phyloP scores from a whole-genome alignment of 2,888 invertebrate genomes.

The Sesamia inferens region DNA sequence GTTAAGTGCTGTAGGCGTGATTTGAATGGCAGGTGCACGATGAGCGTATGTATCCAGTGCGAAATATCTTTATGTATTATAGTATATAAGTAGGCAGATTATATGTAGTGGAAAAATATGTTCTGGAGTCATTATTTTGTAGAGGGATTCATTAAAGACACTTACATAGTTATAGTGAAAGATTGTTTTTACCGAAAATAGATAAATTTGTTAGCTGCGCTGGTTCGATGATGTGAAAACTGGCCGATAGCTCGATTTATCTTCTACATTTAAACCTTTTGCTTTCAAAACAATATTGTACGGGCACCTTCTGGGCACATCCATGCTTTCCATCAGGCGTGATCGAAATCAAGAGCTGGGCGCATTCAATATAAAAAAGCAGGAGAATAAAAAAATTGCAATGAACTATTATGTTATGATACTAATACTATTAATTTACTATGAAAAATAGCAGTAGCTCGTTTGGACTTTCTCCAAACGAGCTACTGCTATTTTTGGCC shows the following conservation, averaged over 20 bases:
- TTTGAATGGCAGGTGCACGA: conserved; percentile 84
- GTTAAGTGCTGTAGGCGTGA: conserved; percentile 79
- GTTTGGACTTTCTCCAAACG: too few relatives aligned
- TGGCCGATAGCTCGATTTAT: not conserved
- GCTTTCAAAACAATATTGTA: too few relatives aligned
- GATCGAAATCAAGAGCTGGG: too few relatives aligned
- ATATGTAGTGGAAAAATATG: conserved; percentile 16
- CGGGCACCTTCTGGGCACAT: too few relatives aligned
- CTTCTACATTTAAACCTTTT: too few relatives aligned
- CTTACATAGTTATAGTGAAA: too few relatives aligned
- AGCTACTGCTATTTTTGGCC: too few relatives aligned
- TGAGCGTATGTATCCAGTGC: conserved; percentile 65
- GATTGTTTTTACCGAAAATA: not conserved
- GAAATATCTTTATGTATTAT: conserved; percentile 76
- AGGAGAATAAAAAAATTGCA: not conserved
- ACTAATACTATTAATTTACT: too few relatives aligned
- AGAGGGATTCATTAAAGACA: not conserved
- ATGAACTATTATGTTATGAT: too few relatives aligned
- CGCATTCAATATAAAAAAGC: not conserved
- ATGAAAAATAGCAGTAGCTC: not conserved
- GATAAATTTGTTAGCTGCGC: not conserved
- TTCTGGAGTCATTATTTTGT: not conserved
- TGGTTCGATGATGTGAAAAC: not conserved
- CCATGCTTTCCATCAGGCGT: too few relatives aligned
- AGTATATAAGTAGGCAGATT: conserved; percentile 51